phyloP scores from a whole-genome alignment of 2,113 vertebrate genomes.

The Heterocephalus glaber region DNA sequence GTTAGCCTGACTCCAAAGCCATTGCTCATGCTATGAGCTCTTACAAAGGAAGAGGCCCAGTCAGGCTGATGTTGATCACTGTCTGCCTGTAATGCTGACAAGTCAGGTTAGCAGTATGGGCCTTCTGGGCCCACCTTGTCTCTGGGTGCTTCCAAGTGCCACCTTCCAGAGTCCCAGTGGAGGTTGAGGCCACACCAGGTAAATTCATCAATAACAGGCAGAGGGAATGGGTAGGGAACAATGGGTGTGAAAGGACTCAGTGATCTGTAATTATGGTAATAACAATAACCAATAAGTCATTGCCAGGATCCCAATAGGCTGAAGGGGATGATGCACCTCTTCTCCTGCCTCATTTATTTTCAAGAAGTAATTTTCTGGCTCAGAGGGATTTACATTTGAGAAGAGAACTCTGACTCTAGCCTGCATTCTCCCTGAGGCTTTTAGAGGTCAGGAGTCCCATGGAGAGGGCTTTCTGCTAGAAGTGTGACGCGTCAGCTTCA shows the following conservation, averaged over 20 bases:
- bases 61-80: background rate
- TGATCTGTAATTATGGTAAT: slow-evolving; percentile 55
- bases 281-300: slow-evolving; percentile 60
- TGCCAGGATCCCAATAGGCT: background rate
- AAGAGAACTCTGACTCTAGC: background rate
- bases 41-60: background rate
- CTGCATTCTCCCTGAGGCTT: background rate
- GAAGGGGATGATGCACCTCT: slow-evolving; percentile 36
- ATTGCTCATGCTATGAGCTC: background rate
- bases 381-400: background rate
- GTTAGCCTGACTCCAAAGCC: background rate
- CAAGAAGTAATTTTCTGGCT: slow-evolving; percentile 41
- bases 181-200: background rate
- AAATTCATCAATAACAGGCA: background rate
- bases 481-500: background rate
- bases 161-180: fast-evolving
- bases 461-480: fast-evolving
- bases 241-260: background rate
- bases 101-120: background rate
- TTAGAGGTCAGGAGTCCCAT: background rate
- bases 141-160: background rate
- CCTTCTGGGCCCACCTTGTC: background rate
- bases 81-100: background rate
- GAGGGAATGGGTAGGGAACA: background rate
- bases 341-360: slow-evolving; percentile 51